Percentiles rank a stretch among this genome's conserved stretches.
phyloP scores from a whole-genome alignment of 2,113 vertebrate species.

The Rattus rattus region DNA sequence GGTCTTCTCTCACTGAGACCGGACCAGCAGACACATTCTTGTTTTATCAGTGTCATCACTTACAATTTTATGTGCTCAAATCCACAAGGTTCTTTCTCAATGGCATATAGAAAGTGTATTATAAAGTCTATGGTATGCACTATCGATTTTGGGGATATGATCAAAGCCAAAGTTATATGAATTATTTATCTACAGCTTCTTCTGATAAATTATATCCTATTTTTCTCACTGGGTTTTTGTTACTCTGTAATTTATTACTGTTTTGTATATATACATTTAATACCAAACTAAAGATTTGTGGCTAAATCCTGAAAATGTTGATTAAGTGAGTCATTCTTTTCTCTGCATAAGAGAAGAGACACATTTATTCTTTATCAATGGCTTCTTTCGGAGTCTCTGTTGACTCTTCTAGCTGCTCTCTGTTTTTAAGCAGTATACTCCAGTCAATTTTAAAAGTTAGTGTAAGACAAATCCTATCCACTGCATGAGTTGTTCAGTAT shows the following conservation, averaged over 20 bases:
- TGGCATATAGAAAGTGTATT: background rate
- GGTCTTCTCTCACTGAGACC: too few relatives aligned
- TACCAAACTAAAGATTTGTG: background rate
- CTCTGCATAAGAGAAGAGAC: background rate
- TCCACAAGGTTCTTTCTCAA: background rate
- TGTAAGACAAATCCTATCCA: background rate
- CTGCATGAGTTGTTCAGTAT: background rate
- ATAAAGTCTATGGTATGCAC: background rate
- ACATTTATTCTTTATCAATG: background rate
- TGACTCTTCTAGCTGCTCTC: background rate
- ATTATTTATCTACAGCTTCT: background rate
- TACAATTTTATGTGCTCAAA: background rate
- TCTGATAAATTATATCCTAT: background rate
- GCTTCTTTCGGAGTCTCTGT: background rate
- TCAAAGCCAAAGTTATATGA: background rate
- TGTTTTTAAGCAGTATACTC: background rate
- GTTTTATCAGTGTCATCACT: background rate
- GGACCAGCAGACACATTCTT: background rate
- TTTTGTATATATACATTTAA: background rate
- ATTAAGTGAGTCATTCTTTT: background rate
- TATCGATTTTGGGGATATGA: background rate
- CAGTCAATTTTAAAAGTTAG: background rate
- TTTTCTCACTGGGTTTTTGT: conserved; percentile 1
- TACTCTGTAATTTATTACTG: conserved; percentile 13
- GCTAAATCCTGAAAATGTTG: background rate